Evolutionary conservation across 1,140 invertebrate species (phyloP).

Genomic region (Copidosoma floridanum): DNA sequence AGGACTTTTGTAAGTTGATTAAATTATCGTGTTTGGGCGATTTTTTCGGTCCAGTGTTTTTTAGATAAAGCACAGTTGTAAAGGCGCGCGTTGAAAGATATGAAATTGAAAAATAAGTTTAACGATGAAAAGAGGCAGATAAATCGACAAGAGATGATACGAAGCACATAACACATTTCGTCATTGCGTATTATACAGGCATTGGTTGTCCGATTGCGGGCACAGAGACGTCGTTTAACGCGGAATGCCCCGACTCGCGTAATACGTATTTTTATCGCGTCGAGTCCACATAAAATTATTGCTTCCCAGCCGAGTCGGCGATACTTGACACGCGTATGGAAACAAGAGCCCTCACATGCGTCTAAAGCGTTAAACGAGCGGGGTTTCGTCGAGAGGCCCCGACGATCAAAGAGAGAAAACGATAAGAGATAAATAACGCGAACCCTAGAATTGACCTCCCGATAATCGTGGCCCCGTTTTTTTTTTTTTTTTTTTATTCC

Average conservation of each 20-base stretch:
- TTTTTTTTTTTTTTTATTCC: no score
- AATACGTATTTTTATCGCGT: slow-evolving; percentile 16
- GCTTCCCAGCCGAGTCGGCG: slow-evolving; percentile 13
- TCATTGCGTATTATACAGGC: no score
- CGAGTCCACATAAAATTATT: no score
- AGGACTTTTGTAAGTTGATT: no score
- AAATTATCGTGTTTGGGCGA: no score
- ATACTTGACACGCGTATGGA: slow-evolving; percentile 13
- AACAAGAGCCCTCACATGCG: slow-evolving; percentile 6
- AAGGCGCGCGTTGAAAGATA: no score
- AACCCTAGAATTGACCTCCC: slow-evolving; percentile 23
- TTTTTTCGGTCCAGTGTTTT: no score
- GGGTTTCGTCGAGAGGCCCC: slow-evolving; percentile 9
- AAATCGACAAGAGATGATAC: no score
- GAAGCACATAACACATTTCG: no score
- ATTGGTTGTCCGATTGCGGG: neutral
- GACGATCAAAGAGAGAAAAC: slow-evolving; percentile 28
- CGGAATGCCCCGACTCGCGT: neutral
- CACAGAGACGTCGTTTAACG: neutral
- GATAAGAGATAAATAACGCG: slow-evolving; percentile 22
- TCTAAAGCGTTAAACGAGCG: neutral
- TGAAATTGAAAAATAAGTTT: no score
- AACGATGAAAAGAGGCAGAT: no score
- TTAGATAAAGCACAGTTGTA: no score
- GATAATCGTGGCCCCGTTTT: slow-evolving; percentile 15